These are phyloP conservation scores for Periophthalmus magnuspinnatus DNA, from an alignment of 2,797 vertebrate species.

Conservation along the genomic window DNA sequence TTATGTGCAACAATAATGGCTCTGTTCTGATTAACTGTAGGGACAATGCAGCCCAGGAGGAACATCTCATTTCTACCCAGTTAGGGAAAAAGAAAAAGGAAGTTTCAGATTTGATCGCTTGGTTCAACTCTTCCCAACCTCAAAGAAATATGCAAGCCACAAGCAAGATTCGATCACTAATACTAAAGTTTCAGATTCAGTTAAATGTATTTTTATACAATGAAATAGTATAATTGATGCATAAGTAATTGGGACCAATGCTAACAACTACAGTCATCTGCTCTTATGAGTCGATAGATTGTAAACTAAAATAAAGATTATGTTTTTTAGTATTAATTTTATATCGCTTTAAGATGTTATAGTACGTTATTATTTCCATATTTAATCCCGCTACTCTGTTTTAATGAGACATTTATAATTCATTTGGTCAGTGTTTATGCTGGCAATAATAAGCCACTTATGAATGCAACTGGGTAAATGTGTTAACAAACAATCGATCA, in stretches of 20 bases:
- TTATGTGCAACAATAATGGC: slow-evolving; percentile 71
- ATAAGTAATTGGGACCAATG: not conserved
- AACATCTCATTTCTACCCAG: slow-evolving; percentile 50
- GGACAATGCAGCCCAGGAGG: slow-evolving; percentile 53
- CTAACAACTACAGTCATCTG: not conserved
- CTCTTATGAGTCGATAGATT: not conserved
- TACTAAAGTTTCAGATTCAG: not conserved
- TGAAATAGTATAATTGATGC: not conserved
- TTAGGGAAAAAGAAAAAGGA: slow-evolving; percentile 24
- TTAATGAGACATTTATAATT: not conserved
- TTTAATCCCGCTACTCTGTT: no score
- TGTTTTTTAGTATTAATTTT: no score
- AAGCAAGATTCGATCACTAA: not conserved
- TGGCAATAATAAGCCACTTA: not conserved
- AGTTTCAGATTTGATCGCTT: slow-evolving; percentile 43
- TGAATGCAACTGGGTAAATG: not conserved
- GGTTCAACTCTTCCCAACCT: slow-evolving; percentile 42
- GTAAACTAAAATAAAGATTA: not conserved
- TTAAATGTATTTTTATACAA: no score
- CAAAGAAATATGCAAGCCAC: slow-evolving; percentile 6
- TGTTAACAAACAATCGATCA: not conserved
- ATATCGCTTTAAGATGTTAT: no score
- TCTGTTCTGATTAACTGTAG: slow-evolving; percentile 63
- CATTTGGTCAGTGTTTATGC: not conserved
- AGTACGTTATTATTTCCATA: no score